Base-by-base conservation (phyloP, 2,888 invertebrate genomes). In the Nomada ruficornis region DNA sequence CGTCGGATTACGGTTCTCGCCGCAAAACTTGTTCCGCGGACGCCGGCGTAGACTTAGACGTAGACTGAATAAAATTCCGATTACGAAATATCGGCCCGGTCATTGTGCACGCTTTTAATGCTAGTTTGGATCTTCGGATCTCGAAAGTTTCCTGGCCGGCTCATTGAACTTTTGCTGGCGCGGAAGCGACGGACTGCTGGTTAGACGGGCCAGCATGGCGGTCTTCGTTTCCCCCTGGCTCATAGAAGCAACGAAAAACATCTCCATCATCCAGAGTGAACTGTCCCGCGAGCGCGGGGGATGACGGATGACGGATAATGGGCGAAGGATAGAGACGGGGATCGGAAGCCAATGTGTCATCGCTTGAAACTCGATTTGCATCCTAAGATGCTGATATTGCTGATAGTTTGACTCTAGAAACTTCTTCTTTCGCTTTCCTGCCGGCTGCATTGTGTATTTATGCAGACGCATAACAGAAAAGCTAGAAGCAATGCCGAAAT, bases 311-410 rank as follows among this genome's bases (percentile, higher is more conserved):
- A 54, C 69, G 71, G 76, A 63, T 87, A 83, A 87, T 81, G 79
- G 80, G 85, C 83, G 83, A 87, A 87, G 76, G 80, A 85, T 83
- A 72, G 62, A 80, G 85, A 87, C 85, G 77, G 77, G 71, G 75
- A 84, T 20, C 54, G 84, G 62, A 85, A 86, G 70, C 54, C 63
- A 23, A 55, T 60, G 75, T 44, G 62, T 13, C 20, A 42, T 26
- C 26, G 36, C 26, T 50, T 29, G 57, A 42, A 18, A 50, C 60
- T 57, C 81, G 77, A 87, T 87, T 86, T 77, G 80, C 88, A 87
- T 88, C 69, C 54, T 36, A 23, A 65, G 50, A 59, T 67, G 62
- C 67, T 64, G 54, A 47, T 65, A 60, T 63, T 62, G 75, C 26
- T 65, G 77, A 72, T 50, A 42, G 23, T 76, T 69, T 72, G 50